Conservation (phyloP, 2,888 invertebrate genomes). For the Catonia carolina region DNA sequence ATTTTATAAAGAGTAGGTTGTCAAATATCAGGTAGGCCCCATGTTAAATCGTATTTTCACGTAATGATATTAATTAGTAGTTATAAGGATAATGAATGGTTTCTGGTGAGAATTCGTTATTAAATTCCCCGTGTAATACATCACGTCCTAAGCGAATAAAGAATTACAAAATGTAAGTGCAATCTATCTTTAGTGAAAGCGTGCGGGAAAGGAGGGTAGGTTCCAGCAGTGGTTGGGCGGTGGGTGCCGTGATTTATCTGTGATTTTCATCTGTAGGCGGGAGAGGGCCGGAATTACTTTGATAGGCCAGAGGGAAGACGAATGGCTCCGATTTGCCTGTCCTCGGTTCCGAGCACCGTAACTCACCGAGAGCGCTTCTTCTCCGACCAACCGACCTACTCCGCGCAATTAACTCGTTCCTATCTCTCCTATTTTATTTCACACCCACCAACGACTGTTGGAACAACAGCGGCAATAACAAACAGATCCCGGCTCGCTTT, state of each 20-base stretch:
- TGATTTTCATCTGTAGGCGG: constrained; percentile 18
- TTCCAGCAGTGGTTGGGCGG: not conserved
- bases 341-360: constrained; percentile 11
- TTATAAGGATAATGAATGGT: not conserved
- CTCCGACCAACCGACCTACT: not conserved
- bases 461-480: not conserved
- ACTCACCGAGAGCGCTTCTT: not conserved
- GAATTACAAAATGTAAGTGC: constrained; percentile 25
- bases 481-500: too few species aligned
- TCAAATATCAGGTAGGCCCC: too few species aligned
- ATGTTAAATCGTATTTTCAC: not conserved
- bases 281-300: constrained; percentile 14
- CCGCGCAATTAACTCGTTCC: not conserved
- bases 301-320: constrained; percentile 18
- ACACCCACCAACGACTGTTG: not conserved
- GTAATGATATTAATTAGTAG: constrained; percentile 5
- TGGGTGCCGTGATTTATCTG: constrained; percentile 22
- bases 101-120: constrained; percentile 19
- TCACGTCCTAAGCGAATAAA: constrained; percentile 16
- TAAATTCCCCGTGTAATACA: constrained; percentile 21
- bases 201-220: not conserved
- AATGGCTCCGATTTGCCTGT: constrained; percentile 25
- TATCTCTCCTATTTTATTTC: not conserved
- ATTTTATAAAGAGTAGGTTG: too few species aligned
- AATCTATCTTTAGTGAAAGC: constrained; percentile 21